A percentile compares a stretch with the other conserved stretches of the same genome.
Evolutionary conservation across 2,888 invertebrate species (phyloP).

Genomic region (Eurois occulta): DNA sequence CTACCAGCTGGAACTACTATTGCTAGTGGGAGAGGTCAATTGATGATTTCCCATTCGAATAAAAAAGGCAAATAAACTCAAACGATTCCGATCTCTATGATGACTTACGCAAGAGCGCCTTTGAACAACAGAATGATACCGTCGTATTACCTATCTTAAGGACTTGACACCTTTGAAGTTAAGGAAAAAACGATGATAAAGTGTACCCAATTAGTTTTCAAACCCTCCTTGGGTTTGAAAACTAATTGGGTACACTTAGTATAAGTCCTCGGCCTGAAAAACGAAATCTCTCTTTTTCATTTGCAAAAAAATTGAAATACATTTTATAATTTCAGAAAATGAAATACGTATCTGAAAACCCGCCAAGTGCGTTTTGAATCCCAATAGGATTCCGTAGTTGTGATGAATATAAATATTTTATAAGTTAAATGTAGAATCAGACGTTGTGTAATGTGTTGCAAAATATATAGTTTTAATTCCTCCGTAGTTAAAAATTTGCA

Average conservation of each 20-base stretch:
- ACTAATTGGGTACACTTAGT: no score
- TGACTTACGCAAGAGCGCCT: constrained; percentile 11
- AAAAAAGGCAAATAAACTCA: neutral
- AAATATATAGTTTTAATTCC: no score
- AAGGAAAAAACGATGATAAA: neutral
- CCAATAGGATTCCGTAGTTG: neutral
- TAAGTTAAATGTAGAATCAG: no score
- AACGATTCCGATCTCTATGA: neutral
- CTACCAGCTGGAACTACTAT: no score
- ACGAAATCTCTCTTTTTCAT: neutral
- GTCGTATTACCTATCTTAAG: constrained; percentile 17
- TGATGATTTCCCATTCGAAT: no score
- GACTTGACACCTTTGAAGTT: constrained; percentile 25
- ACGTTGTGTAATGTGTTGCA: no score
- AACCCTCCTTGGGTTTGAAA: no score
- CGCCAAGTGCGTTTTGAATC: neutral
- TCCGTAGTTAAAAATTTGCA: no score
- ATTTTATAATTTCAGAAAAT: neutral
- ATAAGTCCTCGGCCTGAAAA: neutral
- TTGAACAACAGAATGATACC: constrained; percentile 38
- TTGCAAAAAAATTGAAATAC: no score
- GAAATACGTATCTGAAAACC: neutral
- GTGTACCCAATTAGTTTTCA: neutral
- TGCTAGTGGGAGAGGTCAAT: no score
- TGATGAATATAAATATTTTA: no score